Conservation (phyloP, 2,797 vertebrate genomes). For the Spea hammondii region DNA sequence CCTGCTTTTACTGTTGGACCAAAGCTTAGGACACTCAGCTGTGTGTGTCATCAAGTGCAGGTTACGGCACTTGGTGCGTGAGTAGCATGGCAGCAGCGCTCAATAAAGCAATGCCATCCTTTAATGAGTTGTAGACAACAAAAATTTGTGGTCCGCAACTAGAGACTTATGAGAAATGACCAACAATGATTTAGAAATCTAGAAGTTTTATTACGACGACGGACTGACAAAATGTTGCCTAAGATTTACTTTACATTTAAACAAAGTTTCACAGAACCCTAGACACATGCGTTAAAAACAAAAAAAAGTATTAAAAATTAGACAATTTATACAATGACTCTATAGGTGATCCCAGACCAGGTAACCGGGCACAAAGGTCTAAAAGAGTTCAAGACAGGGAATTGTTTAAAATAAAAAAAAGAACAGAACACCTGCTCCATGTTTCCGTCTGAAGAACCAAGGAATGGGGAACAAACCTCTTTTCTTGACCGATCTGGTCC, state of each 20-base stretch:
- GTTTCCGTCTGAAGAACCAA: conserved; percentile 9
- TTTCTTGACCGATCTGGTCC: neutral
- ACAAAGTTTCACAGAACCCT: conserved; percentile 71
- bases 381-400: conserved; percentile 15
- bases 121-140: no score
- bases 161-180: neutral
- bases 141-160: no score
- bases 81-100: no score
- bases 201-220: conserved; percentile 76
- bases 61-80: no score
- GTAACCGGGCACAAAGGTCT: neutral
- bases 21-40: no score
- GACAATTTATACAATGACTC: conserved; percentile 65
- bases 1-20: no score
- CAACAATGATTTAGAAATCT: conserved; percentile 72
- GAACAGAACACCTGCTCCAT: conserved; percentile 4
- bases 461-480: neutral
- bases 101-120: no score
- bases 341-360: conserved; percentile 46
- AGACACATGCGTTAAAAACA: conserved; percentile 71
- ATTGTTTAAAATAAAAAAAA: conserved; percentile 13
- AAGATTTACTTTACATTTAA: conserved; percentile 70
- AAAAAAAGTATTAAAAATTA: conserved; percentile 54
- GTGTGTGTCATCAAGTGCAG: no score
- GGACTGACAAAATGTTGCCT: conserved; percentile 63